phyloP scores from a whole-genome alignment of 1,140 invertebrate genomes.

The Berghia stephanieae region DNA sequence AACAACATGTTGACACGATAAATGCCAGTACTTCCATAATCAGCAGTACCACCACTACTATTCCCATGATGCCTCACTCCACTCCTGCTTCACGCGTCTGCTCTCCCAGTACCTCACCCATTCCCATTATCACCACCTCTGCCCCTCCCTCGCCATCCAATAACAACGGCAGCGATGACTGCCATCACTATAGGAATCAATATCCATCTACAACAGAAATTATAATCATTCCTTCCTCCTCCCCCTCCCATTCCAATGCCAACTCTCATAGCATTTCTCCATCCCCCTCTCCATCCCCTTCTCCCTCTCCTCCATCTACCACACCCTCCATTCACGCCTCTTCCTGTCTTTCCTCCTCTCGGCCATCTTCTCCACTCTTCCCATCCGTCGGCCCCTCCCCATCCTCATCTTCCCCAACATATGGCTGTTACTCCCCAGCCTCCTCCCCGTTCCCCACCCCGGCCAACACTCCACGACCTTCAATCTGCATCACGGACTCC shows the following conservation, averaged over 20 bases:
- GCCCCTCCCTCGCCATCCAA: not conserved
- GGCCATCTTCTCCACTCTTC: not conserved
- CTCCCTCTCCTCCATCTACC: not conserved
- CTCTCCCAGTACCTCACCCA: conserved; percentile 25
- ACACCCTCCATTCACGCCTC: not conserved
- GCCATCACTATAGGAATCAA: conserved; percentile 1
- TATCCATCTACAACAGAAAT: too few relatives aligned
- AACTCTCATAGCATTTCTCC: not conserved
- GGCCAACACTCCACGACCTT: conserved; percentile 12
- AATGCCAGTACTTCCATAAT: too few relatives aligned
- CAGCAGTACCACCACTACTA: conserved; percentile 11
- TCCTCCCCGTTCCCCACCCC: conserved; percentile 21
- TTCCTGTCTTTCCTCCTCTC: conserved; percentile 19
- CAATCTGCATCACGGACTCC: conserved; percentile 14
- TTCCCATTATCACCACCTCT: conserved; percentile 23
- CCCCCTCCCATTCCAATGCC: conserved; percentile 10
- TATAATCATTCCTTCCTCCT: conserved; percentile 4
- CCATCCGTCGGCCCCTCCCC: conserved; percentile 23
- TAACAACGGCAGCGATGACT: not conserved
- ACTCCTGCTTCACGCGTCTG: conserved; percentile 15
- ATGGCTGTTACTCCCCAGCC: conserved; percentile 23
- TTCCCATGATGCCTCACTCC: conserved; percentile 27
- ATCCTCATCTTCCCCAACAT: conserved; percentile 20
- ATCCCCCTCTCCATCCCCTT: not conserved
- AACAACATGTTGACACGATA: too few relatives aligned